Evolutionary conservation across 2,797 vertebrate genomes (phyloP).

Genomic region (Falco naumanni): DNA sequence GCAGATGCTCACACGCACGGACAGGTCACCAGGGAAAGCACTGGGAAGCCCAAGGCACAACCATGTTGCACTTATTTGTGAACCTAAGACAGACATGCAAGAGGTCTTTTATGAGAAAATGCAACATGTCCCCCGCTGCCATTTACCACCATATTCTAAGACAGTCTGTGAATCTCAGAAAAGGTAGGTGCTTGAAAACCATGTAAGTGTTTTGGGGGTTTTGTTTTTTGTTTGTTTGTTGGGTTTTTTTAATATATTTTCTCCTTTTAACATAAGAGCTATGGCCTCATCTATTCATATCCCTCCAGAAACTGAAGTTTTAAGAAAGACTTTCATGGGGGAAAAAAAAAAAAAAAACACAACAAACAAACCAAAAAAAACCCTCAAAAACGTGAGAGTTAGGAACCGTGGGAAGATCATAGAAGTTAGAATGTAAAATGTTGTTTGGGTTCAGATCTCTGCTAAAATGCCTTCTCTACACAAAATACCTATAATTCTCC

Average conservation of each 20-base stretch:
- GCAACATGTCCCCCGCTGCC: background rate
- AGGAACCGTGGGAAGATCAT: background rate
- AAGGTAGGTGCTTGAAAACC: background rate
- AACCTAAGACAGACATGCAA: background rate
- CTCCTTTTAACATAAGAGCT: background rate
- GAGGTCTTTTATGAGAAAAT: background rate
- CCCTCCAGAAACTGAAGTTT: background rate
- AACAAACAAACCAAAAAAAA: no score
- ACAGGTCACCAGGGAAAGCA: background rate
- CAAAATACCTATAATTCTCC: background rate
- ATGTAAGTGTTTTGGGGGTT: background rate
- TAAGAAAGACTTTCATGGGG: background rate
- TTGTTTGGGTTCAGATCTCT: background rate
- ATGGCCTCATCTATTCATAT: background rate
- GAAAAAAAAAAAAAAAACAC: no score
- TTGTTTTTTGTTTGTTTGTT: background rate
- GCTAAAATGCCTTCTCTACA: background rate
- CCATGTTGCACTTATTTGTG: fast-evolving
- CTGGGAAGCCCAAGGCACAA: background rate
- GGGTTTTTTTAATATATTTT: background rate
- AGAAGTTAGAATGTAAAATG: background rate
- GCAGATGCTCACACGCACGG: fast-evolving
- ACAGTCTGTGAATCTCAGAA: background rate
- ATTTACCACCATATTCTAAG: background rate
- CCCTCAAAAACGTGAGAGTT: background rate